Percentiles rank a stretch among this genome's conserved stretches.
Conservation (phyloP, 1,140 invertebrate species). For the Aricia agestis region DNA sequence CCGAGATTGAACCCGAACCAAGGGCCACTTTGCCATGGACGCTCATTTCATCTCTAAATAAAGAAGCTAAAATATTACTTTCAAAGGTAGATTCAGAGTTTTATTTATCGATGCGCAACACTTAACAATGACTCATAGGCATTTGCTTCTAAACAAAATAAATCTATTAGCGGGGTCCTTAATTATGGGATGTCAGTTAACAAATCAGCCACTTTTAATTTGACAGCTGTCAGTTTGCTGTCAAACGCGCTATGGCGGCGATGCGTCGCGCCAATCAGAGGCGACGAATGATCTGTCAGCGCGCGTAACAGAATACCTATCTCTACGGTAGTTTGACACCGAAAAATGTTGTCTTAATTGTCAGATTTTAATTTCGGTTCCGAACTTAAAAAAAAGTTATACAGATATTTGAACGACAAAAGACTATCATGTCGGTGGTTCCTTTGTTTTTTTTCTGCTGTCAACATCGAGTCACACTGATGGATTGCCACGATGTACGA, state of each 20-base stretch:
- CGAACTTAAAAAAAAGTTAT: too few species aligned
- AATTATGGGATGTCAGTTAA: constrained; percentile 37
- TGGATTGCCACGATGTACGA: constrained; percentile 22
- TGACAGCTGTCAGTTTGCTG: constrained; percentile 50
- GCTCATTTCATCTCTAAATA: too few species aligned
- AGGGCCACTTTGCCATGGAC: too few species aligned
- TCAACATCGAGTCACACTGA: constrained; percentile 47
- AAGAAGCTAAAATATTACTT: not conserved
- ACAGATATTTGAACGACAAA: too few species aligned
- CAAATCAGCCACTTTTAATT: constrained; percentile 40
- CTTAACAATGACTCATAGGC: not conserved
- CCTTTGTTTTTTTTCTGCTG: constrained; percentile 38
- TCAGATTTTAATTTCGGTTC: not conserved
- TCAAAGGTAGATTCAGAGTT: too few species aligned
- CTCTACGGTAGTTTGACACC: not conserved
- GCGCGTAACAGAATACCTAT: constrained; percentile 8
- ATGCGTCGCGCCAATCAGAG: constrained; percentile 48
- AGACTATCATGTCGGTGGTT: constrained; percentile 43
- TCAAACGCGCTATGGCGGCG: constrained; percentile 42
- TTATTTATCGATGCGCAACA: too few species aligned
- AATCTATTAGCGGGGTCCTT: constrained; percentile 16
- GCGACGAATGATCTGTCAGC: constrained; percentile 48
- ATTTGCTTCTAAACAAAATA: constrained; percentile 12
- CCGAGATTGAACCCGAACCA: too few species aligned
- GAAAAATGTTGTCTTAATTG: not conserved